phyloP scores from a whole-genome alignment of 2,113 vertebrate species.

The Python bivittatus region DNA sequence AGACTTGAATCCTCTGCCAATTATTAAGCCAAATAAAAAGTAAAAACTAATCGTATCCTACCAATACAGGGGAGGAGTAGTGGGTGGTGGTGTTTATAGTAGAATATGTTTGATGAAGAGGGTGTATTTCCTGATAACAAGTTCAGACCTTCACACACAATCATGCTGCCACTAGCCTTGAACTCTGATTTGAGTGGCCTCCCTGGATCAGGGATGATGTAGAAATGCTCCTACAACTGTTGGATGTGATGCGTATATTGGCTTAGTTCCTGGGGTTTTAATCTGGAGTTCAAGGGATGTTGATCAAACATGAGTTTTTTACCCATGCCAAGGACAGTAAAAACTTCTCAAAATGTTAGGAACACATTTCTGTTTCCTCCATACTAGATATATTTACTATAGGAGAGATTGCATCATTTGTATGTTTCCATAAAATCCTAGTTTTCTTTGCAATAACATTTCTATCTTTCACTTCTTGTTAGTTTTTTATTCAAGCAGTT shows the following conservation, averaged over 20 bases:
- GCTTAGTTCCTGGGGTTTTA: neutral
- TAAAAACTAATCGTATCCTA: conserved; percentile 9
- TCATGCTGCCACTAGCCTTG: neutral
- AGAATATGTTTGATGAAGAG: conserved; percentile 10
- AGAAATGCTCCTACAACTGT: neutral
- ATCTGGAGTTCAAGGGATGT: neutral
- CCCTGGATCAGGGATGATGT: neutral
- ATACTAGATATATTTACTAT: conserved; percentile 47
- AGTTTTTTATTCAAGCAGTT: conserved; percentile 40
- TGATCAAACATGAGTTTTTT: neutral
- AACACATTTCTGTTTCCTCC: conserved; percentile 15
- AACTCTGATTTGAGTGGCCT: neutral
- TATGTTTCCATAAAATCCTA: conserved; percentile 34
- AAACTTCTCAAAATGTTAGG: neutral
- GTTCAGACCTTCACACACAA: neutral
- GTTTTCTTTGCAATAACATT: conserved; percentile 23
- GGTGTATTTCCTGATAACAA: neutral
- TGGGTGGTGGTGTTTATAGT: conserved; percentile 11
- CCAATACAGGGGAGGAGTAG: neutral
- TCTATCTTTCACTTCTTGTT: conserved; percentile 32
- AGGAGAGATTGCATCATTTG: conserved; percentile 45
- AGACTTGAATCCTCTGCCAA: conserved; percentile 30
- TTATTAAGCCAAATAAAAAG: conserved; percentile 46
- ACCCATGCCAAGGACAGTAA: neutral
- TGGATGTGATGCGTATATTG: neutral